Evolutionary conservation across 2,113 vertebrate genomes (phyloP), one percentile per base, ranked within the genome.

Genomic region (Campylorhamphus procurvoides): DNA sequence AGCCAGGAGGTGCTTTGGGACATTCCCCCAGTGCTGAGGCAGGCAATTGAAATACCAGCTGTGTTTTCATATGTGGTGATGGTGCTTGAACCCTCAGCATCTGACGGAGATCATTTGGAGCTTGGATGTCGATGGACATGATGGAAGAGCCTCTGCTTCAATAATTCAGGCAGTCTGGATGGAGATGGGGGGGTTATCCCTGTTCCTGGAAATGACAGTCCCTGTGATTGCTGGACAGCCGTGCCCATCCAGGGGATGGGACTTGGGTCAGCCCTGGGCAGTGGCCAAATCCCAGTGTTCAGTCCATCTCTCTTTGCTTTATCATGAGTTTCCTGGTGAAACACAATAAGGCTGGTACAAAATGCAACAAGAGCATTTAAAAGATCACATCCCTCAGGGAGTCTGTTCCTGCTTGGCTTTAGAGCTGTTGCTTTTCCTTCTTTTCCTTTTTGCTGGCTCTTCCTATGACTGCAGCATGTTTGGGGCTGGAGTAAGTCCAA

Each of bases 111-210:
- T 56, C 23, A 19, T 71, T 33, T 90, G 50, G 90, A 69, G 56
- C 40, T 50, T 7, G 75, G 18, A 69, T 75, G 75, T 47, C 3
- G 0, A 66, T 66, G 60, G 71, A 60, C 37, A 53, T 40, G 55
- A 75, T 56, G 62, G 71, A 82, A 82, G 46, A 82, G 40, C 46
- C 60, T 56, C 79, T 60, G 18, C 35, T 31, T 96, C 69, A 82
- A 78, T 94, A 82, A 96, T 94, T 90, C 66, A 78, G 50, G 59
- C 35, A 13, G 19, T 59, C 78, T 73, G 49, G 60, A 58, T n/a
- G 67, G 58, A 64, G 39, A 53, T 16, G 62, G 35, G 79, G 49
- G 11, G 53, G 44, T 46, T 68, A 29, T 40, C 49, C 64, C 27
- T 31, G 20, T 50, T 73, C 19, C 35, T 53, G 64, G 69, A 59